Evolutionary conservation across 2,888 invertebrate genomes (phyloP), one percentile per base, ranked within the genome.

Genomic region (Hyposoter dolosus): DNA sequence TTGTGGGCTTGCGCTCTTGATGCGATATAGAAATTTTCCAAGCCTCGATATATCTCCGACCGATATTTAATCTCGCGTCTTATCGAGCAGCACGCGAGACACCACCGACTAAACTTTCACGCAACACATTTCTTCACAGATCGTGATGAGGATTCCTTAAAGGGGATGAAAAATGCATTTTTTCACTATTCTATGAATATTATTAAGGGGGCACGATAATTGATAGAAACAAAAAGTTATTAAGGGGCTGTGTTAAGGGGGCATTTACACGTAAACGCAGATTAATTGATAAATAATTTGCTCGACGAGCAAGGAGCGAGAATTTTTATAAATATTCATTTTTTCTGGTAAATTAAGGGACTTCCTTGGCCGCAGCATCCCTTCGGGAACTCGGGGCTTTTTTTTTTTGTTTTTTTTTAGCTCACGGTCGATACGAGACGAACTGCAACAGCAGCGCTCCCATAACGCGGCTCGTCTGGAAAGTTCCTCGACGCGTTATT

Each of bases 371-470:
- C 12, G 15, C 45, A 68, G 68, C 68, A 15, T 68, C 23, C 43
- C 68, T 43, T 68, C 35, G 9, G 15, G 0, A 23, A 6, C 15
- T 60, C 28, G 5, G 28, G 15, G 28, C 23, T 28, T 60, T 28
- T 53, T n/a, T n/a, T n/a, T n/a, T n/a, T n/a, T n/a, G n/a, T n/a
- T n/a, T n/a, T n/a, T n/a, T 60, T 65, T 28, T 40, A 4, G 32
- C 40, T 65, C 10, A 40, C 65, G 74, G 56, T 74, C 74, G 74
- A 74, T 74, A 71, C 47, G 53, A 1, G 7, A 74, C 40, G 56
- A 6, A 19, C n/a, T n/a, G 56, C 3, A 23, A 40, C 43, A 6
- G 40, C 43, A 28, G 72, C 35, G 47, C 72, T n/a, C n/a, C 53
- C 72, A 15, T 6, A 0, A 28, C 28, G 56, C 28, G 56, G 28